A percentile compares a stretch with the other conserved stretches of the same genome.
These are phyloP conservation scores for Volucella zonaria DNA, from an alignment of 2,888 invertebrate species.

Conservation along the genomic window DNA sequence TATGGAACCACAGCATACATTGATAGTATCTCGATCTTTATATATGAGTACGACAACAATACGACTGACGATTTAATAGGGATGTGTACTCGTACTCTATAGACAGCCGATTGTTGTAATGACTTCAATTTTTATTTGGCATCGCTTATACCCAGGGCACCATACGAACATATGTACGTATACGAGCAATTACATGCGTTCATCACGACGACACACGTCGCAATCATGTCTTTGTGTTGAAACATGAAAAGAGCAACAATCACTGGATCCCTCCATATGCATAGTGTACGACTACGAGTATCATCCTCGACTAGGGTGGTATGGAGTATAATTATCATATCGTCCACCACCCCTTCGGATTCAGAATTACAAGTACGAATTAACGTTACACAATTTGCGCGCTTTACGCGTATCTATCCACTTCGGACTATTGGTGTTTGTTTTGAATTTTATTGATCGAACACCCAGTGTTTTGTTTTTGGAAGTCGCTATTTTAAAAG, in stretches of 20 bases:
- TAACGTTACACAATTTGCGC: constrained; percentile 64
- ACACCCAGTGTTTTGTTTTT: constrained; percentile 28
- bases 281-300: constrained; percentile 1
- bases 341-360: constrained; percentile 52
- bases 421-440: constrained; percentile 25
- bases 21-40: constrained; percentile 57
- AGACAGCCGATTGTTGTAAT: constrained; percentile 49
- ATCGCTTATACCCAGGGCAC: neutral
- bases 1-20: constrained; percentile 9
- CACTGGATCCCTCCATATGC: constrained; percentile 12
- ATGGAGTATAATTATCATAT: constrained; percentile 67
- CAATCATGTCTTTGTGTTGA: constrained; percentile 6
- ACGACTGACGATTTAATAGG: constrained; percentile 44
- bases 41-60: neutral
- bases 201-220: constrained; percentile 11
- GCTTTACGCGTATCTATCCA: constrained; percentile 29
- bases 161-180: neutral
- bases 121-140: constrained; percentile 43
- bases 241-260: constrained; percentile 47
- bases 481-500: constrained; percentile 18
- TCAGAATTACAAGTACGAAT: constrained; percentile 33
- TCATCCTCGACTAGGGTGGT: constrained; percentile 72
- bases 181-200: constrained; percentile 12
- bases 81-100: constrained; percentile 39
- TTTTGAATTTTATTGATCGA: constrained; percentile 44